A percentile compares a stretch with the other conserved stretches of the same genome.
Evolutionary conservation across 2,888 invertebrate genomes (phyloP).

Genomic region (Agrochola macilenta): DNA sequence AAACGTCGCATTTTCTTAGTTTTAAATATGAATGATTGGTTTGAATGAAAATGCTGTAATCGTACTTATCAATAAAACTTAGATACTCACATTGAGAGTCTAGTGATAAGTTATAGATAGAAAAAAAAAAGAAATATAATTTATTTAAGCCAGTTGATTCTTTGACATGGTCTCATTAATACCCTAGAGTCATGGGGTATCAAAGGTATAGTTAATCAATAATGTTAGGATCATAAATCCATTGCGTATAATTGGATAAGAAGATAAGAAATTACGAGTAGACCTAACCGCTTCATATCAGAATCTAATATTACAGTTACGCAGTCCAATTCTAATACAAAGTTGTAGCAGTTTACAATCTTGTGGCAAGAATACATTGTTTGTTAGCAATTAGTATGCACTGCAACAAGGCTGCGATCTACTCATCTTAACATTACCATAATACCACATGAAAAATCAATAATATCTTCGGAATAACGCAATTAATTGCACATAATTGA

Average conservation of each 20-base stretch:
- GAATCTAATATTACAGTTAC: not conserved
- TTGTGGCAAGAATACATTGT: not conserved
- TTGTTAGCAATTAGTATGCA: conserved; percentile 11
- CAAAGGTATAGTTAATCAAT: too few relatives aligned
- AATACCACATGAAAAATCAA: conserved; percentile 14
- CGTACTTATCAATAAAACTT: too few relatives aligned
- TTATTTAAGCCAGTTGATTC: too few relatives aligned
- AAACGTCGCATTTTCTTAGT: too few relatives aligned
- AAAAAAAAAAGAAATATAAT: too few relatives aligned
- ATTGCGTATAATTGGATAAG: not conserved
- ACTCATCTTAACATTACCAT: not conserved
- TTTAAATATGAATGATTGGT: too few relatives aligned
- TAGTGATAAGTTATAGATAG: too few relatives aligned
- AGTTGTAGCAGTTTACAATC: conserved; percentile 12
- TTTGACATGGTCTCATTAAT: too few relatives aligned
- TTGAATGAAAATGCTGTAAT: too few relatives aligned
- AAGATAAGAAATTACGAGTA: not conserved
- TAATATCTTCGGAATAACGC: not conserved
- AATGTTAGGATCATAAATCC: not conserved
- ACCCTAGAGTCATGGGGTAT: too few relatives aligned
- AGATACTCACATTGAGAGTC: too few relatives aligned
- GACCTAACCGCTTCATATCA: not conserved
- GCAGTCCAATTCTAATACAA: conserved; percentile 6
- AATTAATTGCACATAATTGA: conserved; percentile 28
- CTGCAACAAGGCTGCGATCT: not conserved